Base-by-base conservation (phyloP, 1,140 invertebrate genomes). In the Camponotus pennsylvanicus region DNA sequence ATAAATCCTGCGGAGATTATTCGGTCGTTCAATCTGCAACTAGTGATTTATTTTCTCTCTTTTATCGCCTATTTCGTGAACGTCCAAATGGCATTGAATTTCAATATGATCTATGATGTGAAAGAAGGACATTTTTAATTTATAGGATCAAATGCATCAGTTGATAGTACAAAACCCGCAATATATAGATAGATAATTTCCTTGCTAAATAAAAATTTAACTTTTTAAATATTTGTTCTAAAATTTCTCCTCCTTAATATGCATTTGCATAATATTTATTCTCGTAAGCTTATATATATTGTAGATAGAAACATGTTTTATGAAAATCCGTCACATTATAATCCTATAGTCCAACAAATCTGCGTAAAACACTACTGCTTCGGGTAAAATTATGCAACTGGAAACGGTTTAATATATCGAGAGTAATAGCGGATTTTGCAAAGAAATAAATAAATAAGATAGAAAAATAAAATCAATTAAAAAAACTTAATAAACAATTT, bases 1-100 rank as follows among this genome's bases (percentile, higher is more conserved):
- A 73, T 83, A 83, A 73, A 83, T 83, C 71, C 71, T 42, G 11
- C 40, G 6, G 55, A 63, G 40, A 83, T 83, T 83, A 83, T 75
- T 83, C 69, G 55, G 11, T 27, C 67, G 11, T 71, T 59, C 27
- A 40, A 27, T 18, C 45, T 52, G n/a, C 55, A 52, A 59, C 40
- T 7, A 27, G 40, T 61, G 79, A 83, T 83, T 83, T 83, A 83
- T 83, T 27, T 55, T 71, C 27, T 9, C 32, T 8, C 3, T 32
- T 52, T 57, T 45, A 45, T 70, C 21, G 37, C 27, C 49, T 80
- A 69, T 73, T 37, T 82, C 37, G 49, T 11, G 66, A 42, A 27
- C 32, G n/a, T 45, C 55, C 55, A 82, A 61, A 71, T 57, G 13
- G 52, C 67, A 45, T 49, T 45, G 55, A 73, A 73, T 61, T 45